These are phyloP conservation scores for Drosophila differens DNA, from an alignment of 2,888 invertebrate genomes.

Conservation along the genomic window DNA sequence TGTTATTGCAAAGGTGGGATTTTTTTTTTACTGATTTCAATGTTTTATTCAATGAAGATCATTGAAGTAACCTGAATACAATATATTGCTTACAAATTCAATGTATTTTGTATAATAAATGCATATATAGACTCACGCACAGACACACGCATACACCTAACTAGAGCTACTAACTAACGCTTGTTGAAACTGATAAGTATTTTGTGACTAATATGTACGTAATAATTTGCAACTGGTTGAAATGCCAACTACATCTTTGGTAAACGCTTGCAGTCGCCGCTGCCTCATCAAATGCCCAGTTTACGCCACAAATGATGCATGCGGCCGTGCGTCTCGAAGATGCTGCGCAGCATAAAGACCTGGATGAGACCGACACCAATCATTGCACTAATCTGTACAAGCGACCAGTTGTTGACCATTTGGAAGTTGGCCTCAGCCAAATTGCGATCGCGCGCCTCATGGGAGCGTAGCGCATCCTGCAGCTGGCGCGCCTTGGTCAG, in stretches of 20 bases:
- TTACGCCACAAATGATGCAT: conserved; percentile 83
- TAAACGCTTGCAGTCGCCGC: conserved; percentile 17
- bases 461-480: conserved; percentile 90
- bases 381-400: conserved; percentile 91
- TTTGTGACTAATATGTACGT: conserved; percentile 41
- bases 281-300: conserved; percentile 74
- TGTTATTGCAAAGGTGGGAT: not conserved
- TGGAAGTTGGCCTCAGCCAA: conserved; percentile 92
- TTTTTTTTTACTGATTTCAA: conserved; percentile 20
- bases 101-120: conserved; percentile 58
- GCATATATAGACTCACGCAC: conserved; percentile 13
- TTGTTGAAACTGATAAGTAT: conserved; percentile 56
- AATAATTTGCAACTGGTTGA: conserved; percentile 34
- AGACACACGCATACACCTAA: conserved; percentile 18
- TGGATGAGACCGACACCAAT: conserved; percentile 90
- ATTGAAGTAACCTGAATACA: conserved; percentile 14
- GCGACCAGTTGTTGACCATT: conserved; percentile 92
- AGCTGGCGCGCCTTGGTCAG: conserved; percentile 88
- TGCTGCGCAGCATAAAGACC: conserved; percentile 91
- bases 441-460: conserved; percentile 93
- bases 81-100: conserved; percentile 31
- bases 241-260: conserved; percentile 56
- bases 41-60: conserved; percentile 47
- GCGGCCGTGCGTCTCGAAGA: conserved; percentile 89
- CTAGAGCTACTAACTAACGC: conserved; percentile 43